Conservation (phyloP, 2,888 invertebrate genomes). For the Lysandra coridon region DNA sequence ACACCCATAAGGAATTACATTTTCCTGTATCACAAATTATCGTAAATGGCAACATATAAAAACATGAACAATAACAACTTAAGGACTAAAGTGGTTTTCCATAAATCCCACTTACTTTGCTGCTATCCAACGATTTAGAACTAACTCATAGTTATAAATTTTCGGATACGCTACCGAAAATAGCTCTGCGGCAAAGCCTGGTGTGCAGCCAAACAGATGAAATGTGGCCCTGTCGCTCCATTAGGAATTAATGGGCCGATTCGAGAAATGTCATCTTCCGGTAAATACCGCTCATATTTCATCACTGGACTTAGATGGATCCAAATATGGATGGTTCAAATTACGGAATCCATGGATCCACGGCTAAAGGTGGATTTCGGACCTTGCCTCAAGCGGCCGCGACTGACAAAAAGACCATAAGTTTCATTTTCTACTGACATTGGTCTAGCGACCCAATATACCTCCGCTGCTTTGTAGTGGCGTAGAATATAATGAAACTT, state of each 20-base stretch:
- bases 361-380: conserved; percentile 46
- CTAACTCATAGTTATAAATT: conserved; percentile 75
- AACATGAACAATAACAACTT: conserved; percentile 50
- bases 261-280: conserved; percentile 76
- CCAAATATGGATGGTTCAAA: conserved; percentile 37
- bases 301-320: conserved; percentile 52
- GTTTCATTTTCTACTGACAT: too few species aligned
- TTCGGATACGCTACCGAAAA: conserved; percentile 72
- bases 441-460: too few species aligned
- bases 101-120: conserved; percentile 74
- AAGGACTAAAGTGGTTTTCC: conserved; percentile 61
- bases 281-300: conserved; percentile 71
- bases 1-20: background rate
- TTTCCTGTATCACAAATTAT: conserved; percentile 25
- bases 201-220: conserved; percentile 77
- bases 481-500: too few species aligned
- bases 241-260: conserved; percentile 79
- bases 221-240: conserved; percentile 73
- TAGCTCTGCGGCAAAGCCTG: conserved; percentile 69
- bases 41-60: conserved; percentile 37
- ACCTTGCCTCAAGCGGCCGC: background rate
- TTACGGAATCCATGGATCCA: conserved; percentile 16
- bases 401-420: background rate
- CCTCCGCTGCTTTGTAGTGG: too few species aligned
- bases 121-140: conserved; percentile 73